These are phyloP conservation scores for Sebastes reedi DNA, from an alignment of 2,797 vertebrate genomes.

Conservation along the genomic window DNA sequence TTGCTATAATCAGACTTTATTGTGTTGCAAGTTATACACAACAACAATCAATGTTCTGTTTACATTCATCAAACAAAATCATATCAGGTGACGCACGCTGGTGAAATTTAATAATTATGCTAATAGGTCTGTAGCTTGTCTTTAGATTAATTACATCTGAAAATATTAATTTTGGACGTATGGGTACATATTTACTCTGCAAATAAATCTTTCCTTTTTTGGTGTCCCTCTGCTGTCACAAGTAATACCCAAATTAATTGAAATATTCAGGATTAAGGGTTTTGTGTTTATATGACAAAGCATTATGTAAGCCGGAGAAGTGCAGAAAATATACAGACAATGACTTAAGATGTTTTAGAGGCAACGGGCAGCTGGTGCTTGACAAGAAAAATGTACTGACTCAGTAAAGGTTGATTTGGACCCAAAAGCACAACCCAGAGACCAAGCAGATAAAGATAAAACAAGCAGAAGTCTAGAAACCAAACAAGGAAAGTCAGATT, in stretches of 20 bases:
- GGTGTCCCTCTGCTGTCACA: background rate
- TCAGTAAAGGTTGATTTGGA: background rate
- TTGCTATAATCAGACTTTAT: constrained; percentile 37
- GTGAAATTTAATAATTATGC: constrained; percentile 48
- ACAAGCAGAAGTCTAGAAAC: background rate
- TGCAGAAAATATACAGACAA: background rate
- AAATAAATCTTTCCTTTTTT: constrained; percentile 18
- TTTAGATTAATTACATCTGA: constrained; percentile 47
- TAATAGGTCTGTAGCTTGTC: constrained; percentile 27
- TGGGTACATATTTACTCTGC: constrained; percentile 17
- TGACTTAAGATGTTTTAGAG: constrained; percentile 1
- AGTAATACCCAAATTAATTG: constrained; percentile 20
- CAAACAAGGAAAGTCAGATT: background rate
- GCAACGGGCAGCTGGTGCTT: background rate
- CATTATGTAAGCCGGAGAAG: background rate
- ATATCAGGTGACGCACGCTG: constrained; percentile 23
- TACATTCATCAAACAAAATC: constrained; percentile 40
- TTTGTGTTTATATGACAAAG: constrained; percentile 2
- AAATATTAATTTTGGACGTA: constrained; percentile 24
- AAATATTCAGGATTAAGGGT: constrained; percentile 23
- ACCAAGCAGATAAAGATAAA: background rate
- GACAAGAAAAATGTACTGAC: background rate
- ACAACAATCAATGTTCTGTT: constrained; percentile 20
- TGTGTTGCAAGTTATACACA: constrained; percentile 20
- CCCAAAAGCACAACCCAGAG: background rate